Percentiles rank a stretch among this genome's conserved stretches.
Evolutionary conservation across 2,113 vertebrate genomes (phyloP).

Genomic region (Papio anubis): DNA sequence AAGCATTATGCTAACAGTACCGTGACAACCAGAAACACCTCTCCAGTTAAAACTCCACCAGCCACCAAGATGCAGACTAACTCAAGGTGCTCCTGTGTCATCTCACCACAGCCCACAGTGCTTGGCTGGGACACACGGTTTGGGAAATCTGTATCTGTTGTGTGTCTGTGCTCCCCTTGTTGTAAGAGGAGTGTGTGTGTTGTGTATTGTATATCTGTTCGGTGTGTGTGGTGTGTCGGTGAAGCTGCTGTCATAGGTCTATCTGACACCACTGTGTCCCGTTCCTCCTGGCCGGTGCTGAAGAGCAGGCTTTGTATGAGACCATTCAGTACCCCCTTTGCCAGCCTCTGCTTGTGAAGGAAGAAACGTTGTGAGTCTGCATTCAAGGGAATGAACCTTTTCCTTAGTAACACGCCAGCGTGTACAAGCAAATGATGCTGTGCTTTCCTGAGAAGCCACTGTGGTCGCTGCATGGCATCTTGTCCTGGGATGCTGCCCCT

Average conservation of each 20-base stretch:
- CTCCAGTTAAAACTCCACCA: background rate
- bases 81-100: background rate
- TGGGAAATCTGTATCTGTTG: constrained; percentile 33
- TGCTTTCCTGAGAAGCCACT: background rate
- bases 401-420: background rate
- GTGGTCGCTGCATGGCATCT: rapidly evolving
- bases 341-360: too few relatives aligned
- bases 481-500: too few relatives aligned
- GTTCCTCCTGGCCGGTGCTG: background rate
- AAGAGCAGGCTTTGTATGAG: background rate
- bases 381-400: background rate
- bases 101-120: constrained; percentile 21
- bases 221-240: background rate
- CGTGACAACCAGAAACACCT: background rate
- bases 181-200: background rate
- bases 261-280: background rate
- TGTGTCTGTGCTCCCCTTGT: background rate
- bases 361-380: background rate
- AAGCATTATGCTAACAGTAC: background rate
- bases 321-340: background rate
- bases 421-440: rapidly evolving
- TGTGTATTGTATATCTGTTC: background rate
- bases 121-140: background rate
- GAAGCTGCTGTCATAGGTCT: background rate
- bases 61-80: background rate